Base-by-base conservation (phyloP, 1,140 invertebrate genomes). In the Hylyphantes graminicola region DNA sequence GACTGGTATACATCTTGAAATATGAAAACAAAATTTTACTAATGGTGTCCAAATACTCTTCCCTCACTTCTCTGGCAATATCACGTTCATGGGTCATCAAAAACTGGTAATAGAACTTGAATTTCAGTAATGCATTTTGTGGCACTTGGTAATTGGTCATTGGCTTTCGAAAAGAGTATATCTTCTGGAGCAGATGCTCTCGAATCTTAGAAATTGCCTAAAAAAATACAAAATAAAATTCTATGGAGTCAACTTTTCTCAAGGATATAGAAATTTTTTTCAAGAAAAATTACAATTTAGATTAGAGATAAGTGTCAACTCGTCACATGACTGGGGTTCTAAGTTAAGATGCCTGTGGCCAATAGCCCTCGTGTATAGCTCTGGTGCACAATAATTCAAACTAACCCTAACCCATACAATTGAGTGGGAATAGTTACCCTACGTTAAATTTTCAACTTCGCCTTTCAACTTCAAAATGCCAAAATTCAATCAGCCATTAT, bases 71-170 rank as follows among this genome's bases (percentile, higher is more conserved):
- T 88, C 96, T 94, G 0, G 97, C 97, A 8, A 98, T 94, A 89
- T 97, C 95, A 87, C 96, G 91, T 89, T 99, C 97, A 91, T 99
- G 97, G 5, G 94, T 93, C 84, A 98, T 92, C 68, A 99, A 92
- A 90, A 99, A 99, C 90, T 99, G 97, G 91, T 97, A 99, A 89
- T 98, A 99, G 90, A 98, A 98, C 92, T 98, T 98, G 89, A 97
- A 95, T 90, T 99, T 99, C 0, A 99, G 90, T 92, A 99, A 94
- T 61, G 96, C 95, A 91, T 99, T 99, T 90, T 99, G 98, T 55
- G 97, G 95, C 77, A 99, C 94, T 91, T 99, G 97, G 91, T 99
- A 99, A 91, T 99, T 99, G 7, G 97, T 95, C 94, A 99, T 97
- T 15, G 98, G 97, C 91, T 98, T 99, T 6, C 96, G 92, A 90